Conservation (phyloP, 1,140 invertebrate species). For the Lethrus apterus region DNA sequence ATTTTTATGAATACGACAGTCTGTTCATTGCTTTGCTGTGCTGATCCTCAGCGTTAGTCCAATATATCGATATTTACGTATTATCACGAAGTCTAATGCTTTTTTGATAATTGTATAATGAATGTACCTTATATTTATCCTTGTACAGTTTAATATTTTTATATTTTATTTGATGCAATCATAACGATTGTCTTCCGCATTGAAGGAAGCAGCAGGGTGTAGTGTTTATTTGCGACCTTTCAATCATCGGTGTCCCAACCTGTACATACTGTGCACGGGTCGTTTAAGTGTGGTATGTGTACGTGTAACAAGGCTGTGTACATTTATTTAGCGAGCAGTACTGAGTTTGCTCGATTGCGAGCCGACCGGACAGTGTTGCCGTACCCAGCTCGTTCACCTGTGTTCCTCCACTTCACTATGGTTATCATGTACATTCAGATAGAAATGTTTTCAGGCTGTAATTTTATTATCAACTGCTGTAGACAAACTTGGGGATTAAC, state of each 20-base stretch:
- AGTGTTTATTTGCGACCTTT: conserved; percentile 41
- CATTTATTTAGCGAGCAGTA: conserved; percentile 29
- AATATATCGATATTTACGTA: conserved; percentile 35
- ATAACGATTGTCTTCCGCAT: conserved; percentile 41
- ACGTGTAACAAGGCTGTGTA: conserved; percentile 42
- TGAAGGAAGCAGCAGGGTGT: conserved; percentile 40
- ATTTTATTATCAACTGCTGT: conserved; percentile 22
- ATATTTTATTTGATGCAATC: conserved; percentile 41
- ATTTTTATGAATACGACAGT: conserved; percentile 39
- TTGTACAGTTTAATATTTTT: conserved; percentile 43
- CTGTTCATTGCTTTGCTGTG: conserved; percentile 37
- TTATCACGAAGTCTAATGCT: conserved; percentile 37
- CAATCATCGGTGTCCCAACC: conserved; percentile 34
- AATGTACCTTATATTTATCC: conserved; percentile 38
- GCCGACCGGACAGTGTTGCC: conserved; percentile 21
- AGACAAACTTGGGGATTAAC: conserved; percentile 12
- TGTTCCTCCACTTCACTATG: conserved; percentile 21
- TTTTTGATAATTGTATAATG: conserved; percentile 41
- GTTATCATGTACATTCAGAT: conserved; percentile 25
- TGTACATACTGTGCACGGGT: conserved; percentile 37
- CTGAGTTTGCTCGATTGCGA: not conserved
- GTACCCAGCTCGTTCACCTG: conserved; percentile 23
- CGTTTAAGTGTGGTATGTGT: conserved; percentile 39
- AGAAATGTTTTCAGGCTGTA: conserved; percentile 26
- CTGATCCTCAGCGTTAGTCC: conserved; percentile 35